Evolutionary conservation across 2,888 invertebrate genomes (phyloP).

Genomic region (Patella caerulea): DNA sequence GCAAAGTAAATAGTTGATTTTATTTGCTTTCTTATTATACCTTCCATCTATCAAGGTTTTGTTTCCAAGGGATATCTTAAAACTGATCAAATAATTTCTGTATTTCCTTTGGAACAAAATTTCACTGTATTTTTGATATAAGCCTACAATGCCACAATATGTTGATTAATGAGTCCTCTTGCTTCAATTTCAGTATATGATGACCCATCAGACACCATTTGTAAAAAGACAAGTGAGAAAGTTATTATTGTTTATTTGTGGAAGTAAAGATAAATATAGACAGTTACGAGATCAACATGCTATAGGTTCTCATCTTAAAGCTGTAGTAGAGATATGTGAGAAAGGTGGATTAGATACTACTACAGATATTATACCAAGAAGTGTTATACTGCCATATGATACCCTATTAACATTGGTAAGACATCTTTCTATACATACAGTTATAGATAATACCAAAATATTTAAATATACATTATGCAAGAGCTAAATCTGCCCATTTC

Average conservation of each 20-base stretch:
- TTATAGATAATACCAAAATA: no score
- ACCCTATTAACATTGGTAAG: slow-evolving; percentile 85
- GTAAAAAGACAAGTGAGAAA: slow-evolving; percentile 89
- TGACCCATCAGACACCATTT: slow-evolving; percentile 92
- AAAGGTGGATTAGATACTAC: slow-evolving; percentile 56
- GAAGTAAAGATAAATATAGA: slow-evolving; percentile 95
- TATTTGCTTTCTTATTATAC: no score
- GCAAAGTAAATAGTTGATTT: no score
- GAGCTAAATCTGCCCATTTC: no score
- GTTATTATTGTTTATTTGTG: slow-evolving; percentile 90
- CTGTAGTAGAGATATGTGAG: slow-evolving; percentile 65
- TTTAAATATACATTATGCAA: no score
- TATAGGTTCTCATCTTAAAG: slow-evolving; percentile 85
- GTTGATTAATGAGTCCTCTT: no score
- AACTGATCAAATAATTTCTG: no score
- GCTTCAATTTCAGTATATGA: slow-evolving; percentile 80
- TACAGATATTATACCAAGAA: slow-evolving; percentile 46
- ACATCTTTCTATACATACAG: not conserved
- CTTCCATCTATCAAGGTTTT: no score
- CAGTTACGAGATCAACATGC: slow-evolving; percentile 94
- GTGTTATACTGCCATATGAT: slow-evolving; percentile 82
- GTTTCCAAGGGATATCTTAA: no score
- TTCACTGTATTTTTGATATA: no score
- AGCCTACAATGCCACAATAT: no score
- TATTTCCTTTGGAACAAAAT: no score